phyloP scores from a whole-genome alignment of 2,113 vertebrate genomes.

The Hippocampus zosterae region DNA sequence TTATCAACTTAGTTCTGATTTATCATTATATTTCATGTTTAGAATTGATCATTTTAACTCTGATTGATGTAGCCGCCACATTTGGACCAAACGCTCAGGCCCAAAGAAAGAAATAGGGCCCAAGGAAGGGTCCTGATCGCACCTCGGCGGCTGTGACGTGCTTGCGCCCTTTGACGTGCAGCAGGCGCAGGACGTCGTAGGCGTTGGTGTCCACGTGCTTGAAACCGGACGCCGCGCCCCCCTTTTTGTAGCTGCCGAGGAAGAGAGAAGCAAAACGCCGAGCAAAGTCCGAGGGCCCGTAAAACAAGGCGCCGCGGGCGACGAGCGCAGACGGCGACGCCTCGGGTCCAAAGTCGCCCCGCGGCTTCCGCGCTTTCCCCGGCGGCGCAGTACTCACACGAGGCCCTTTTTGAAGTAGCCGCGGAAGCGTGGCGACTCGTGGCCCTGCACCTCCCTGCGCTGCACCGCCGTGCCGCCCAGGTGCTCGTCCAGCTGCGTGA shows the following conservation, averaged over 20 bases:
- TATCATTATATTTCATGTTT: too few species aligned
- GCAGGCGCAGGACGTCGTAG: slow-evolving; percentile 82
- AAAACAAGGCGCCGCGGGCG: slow-evolving; percentile 14
- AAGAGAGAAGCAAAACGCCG: not conserved
- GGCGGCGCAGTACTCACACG: slow-evolving; percentile 67
- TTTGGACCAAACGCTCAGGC: too few species aligned
- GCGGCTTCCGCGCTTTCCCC: too few species aligned
- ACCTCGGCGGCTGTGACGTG: slow-evolving; percentile 83
- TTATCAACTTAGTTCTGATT: too few species aligned
- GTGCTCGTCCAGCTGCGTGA: slow-evolving; percentile 77
- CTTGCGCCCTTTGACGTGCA: slow-evolving; percentile 85
- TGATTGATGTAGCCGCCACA: too few species aligned
- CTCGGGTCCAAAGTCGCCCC: too few species aligned
- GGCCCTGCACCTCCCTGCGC: slow-evolving; percentile 81
- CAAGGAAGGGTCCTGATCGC: not conserved
- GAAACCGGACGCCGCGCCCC: slow-evolving; percentile 85
- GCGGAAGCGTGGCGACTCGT: slow-evolving; percentile 79
- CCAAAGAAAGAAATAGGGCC: too few species aligned
- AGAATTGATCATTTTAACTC: too few species aligned
- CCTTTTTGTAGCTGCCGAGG: slow-evolving; percentile 84
- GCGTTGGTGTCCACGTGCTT: slow-evolving; percentile 83
- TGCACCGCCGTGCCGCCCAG: slow-evolving; percentile 78
- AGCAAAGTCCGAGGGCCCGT: slow-evolving; percentile 50
- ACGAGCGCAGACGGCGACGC: too few species aligned
- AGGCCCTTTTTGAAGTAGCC: slow-evolving; percentile 85